These are phyloP conservation scores for Allolobophora icterica DNA, from an alignment of 2,888 invertebrate species.

Conservation along the genomic window DNA sequence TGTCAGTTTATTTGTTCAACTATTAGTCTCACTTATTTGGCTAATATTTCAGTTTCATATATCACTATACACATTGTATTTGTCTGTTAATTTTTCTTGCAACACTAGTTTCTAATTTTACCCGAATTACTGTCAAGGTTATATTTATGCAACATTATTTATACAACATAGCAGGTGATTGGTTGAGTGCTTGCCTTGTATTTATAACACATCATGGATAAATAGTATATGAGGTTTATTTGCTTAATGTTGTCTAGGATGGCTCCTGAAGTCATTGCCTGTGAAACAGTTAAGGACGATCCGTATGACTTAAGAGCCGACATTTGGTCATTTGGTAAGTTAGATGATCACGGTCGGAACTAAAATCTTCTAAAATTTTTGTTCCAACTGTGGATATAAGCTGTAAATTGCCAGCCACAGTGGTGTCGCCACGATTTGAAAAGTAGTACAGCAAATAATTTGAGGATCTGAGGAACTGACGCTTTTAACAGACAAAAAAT, in stretches of 20 bases:
- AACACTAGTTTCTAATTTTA: neutral
- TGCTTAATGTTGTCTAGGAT: constrained; percentile 70
- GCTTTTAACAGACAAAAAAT: too few species aligned
- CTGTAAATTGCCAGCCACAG: too few species aligned
- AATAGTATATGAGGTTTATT: neutral
- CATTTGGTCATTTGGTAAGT: constrained; percentile 26
- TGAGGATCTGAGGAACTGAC: too few species aligned
- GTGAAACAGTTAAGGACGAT: constrained; percentile 97
- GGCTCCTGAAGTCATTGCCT: constrained; percentile 98
- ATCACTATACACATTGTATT: neutral
- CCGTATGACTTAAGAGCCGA: constrained; percentile 67
- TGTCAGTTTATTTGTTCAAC: neutral
- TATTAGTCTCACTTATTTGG: neutral
- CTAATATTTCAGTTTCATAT: neutral
- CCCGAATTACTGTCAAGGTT: too few species aligned
- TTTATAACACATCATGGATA: neutral
- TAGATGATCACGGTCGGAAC: neutral
- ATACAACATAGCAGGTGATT: too few species aligned
- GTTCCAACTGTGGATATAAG: too few species aligned
- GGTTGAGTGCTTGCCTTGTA: too few species aligned
- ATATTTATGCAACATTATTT: too few species aligned
- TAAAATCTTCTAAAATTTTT: neutral
- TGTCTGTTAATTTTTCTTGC: neutral
- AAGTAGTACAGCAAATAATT: too few species aligned
- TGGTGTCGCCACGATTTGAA: too few species aligned